Conservation (phyloP, 2,113 vertebrate genomes). For the Halcyon senegalensis region DNA sequence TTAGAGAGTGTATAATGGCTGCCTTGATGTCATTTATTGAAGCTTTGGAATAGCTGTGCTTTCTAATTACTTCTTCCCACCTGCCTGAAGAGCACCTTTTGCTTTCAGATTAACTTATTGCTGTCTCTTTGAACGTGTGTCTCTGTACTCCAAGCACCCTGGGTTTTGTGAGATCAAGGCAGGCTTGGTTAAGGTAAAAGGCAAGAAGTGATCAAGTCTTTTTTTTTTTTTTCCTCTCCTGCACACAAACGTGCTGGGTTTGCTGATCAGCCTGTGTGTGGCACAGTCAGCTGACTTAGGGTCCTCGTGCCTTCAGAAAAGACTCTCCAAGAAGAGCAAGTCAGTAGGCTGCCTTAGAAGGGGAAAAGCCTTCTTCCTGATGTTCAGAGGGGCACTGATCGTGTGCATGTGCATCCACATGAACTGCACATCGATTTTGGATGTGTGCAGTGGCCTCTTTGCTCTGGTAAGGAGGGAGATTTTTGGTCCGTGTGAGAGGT, state of each 20-base stretch:
- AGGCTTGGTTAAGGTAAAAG: conserved; percentile 20
- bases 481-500: neutral
- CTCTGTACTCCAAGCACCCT: conserved; percentile 21
- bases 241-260: neutral
- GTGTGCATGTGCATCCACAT: neutral
- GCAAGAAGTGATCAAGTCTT: neutral
- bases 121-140: conserved; percentile 56
- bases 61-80: conserved; percentile 53
- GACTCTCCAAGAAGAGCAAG: neutral
- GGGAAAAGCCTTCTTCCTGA: neutral
- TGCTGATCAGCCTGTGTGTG: conserved; percentile 19
- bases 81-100: conserved; percentile 42
- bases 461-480: neutral
- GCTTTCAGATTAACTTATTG: conserved; percentile 60
- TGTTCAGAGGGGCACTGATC: neutral
- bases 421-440: neutral
- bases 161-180: conserved; percentile 46
- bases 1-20: conserved; percentile 21
- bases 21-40: conserved; percentile 32
- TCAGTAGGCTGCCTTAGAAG: neutral
- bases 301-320: neutral
- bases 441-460: neutral
- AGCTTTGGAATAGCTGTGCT: conserved; percentile 27
- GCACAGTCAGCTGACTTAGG: neutral
- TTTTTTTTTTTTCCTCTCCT: neutral